phyloP scores from a whole-genome alignment of 2,113 vertebrate species.

The Ardeotis arabs region DNA sequence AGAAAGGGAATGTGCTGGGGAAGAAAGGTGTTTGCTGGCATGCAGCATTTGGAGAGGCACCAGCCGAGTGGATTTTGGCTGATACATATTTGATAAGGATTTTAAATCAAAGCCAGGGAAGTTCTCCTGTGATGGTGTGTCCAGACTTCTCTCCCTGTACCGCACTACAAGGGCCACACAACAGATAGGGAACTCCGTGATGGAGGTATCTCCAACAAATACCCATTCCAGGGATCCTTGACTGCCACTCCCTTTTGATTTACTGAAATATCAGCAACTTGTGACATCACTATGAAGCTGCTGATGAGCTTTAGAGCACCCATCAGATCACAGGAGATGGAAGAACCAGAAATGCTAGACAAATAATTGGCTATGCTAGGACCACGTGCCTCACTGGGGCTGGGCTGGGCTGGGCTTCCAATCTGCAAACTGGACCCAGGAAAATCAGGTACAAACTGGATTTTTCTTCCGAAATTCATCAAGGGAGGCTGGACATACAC shows the following conservation, averaged over 20 bases:
- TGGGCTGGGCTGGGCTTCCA: background rate
- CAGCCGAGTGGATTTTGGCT: background rate
- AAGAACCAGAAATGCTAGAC: background rate
- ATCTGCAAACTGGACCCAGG: background rate
- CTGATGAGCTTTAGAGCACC: background rate
- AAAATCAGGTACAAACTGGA: background rate
- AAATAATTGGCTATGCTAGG: background rate
- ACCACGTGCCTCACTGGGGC: accelerated
- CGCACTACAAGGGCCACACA: background rate
- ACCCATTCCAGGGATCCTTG: background rate
- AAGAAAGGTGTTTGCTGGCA: background rate
- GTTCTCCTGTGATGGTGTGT: background rate
- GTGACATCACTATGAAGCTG: background rate
- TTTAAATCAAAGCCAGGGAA: background rate
- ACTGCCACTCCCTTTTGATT: background rate
- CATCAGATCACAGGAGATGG: background rate
- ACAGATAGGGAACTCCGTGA: background rate
- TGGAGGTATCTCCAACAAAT: background rate
- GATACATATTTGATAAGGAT: background rate
- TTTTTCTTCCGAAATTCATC: background rate
- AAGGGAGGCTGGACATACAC: background rate
- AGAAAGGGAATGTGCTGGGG: background rate
- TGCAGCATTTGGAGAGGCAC: background rate
- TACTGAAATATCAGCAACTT: background rate
- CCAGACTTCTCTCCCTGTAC: background rate